Base-by-base conservation (phyloP, 2,113 vertebrate genomes). In the Natator depressus region DNA sequence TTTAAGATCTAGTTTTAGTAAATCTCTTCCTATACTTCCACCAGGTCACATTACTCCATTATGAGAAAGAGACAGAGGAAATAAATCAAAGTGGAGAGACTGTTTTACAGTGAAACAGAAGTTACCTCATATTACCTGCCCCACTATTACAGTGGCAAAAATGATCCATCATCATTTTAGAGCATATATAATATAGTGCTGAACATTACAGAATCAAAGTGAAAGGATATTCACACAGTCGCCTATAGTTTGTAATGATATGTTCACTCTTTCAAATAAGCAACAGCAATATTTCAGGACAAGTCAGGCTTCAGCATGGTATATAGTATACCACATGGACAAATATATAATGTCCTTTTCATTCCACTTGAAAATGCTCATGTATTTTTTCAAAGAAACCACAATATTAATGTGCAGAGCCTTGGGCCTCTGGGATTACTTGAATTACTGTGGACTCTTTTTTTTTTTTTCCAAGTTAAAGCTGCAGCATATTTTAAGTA, bases 341-440 rank as follows among this genome's bases (percentile, higher is more conserved):
- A 88, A 93, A 91, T 92, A 22, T 49, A 87, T 87, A 51, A 87
- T 75, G 22, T 65, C 72, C 82, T 90, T 69, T 88, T 93, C 69
- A 93, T 85, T 95, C 72, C 47, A 51, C 24, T 93, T 84, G 51
- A 95, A 96, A 97, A 95, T 92, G 94, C 25, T 69, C 10, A 51
- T 51, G 80, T 86, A 35, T 54, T 81, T 91, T 62, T 51, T 57
- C 89, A 90, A 95, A 97, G 95, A 97, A 98, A 96, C 94, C 95
- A 96, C 94, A 93, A 96, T 97, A 96, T 98, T 98, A 97, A 96
- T 95, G 94, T 97, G 96, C 96, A 94, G 98, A 98, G 97, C 88
- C 96, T 96, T 97, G 97, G 96, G 96, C 98, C 98, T 96, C 51
- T 89, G 98, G 98, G 98, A 98, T 94, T 97, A 95, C 82, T 90